Conservation (phyloP, 1,140 invertebrate genomes). For the Theocolax elegans region DNA sequence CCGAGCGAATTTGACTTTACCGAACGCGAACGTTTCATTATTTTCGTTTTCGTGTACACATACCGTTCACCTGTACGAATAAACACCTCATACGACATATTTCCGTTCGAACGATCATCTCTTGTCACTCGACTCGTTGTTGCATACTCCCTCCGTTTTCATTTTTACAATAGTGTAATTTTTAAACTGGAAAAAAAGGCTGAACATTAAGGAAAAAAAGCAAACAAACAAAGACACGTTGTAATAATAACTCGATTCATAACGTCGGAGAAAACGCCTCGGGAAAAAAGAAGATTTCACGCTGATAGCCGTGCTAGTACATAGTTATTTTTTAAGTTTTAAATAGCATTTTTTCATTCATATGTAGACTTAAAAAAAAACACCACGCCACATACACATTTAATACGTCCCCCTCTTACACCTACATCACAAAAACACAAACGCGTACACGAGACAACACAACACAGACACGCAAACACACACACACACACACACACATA, state of each 20-base stretch:
- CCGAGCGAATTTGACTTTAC: slow-evolving; percentile 18
- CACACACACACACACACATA: slow-evolving; percentile 25
- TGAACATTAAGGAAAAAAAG: too few relatives aligned
- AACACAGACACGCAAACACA: slow-evolving; percentile 33
- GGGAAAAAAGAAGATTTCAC: slow-evolving; percentile 36
- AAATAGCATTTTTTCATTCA: slow-evolving; percentile 53
- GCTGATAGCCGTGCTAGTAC: slow-evolving; percentile 49
- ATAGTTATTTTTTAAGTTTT: slow-evolving; percentile 49
- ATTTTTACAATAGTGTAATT: too few relatives aligned
- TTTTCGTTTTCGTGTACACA: too few relatives aligned
- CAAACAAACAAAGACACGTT: too few relatives aligned
- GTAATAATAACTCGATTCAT: neutral
- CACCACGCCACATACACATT: slow-evolving; percentile 36
- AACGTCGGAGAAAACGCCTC: slow-evolving; percentile 2
- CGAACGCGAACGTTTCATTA: neutral
- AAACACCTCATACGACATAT: too few relatives aligned
- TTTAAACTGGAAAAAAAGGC: too few relatives aligned
- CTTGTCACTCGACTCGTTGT: too few relatives aligned
- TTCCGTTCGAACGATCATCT: too few relatives aligned
- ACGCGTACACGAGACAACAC: too few relatives aligned
- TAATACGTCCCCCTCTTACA: neutral
- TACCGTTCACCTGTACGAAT: too few relatives aligned
- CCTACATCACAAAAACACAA: too few relatives aligned
- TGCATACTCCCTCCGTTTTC: too few relatives aligned
- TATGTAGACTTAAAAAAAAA: slow-evolving; percentile 50